These are phyloP conservation scores for Petrolisthes cinctipes DNA, from an alignment of 2,888 invertebrate genomes.

Conservation along the genomic window DNA sequence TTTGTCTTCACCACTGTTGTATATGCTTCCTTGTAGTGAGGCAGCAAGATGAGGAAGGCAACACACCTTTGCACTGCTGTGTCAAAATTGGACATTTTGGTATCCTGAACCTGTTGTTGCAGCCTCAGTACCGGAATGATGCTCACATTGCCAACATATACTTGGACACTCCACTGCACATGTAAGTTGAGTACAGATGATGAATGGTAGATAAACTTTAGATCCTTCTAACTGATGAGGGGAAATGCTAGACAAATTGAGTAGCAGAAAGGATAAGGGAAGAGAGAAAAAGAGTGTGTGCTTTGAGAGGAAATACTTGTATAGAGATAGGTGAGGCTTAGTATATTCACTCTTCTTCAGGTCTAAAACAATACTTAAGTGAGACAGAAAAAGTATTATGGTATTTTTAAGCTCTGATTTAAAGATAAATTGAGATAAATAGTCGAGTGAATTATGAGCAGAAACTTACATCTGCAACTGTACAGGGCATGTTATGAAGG, in stretches of 20 bases:
- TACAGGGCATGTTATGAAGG: conserved; percentile 69
- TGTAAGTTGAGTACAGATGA: conserved; percentile 67
- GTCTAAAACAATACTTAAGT: too few relatives aligned
- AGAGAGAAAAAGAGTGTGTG: neutral
- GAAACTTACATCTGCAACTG: neutral
- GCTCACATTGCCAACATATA: conserved; percentile 70
- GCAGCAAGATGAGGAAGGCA: conserved; percentile 71
- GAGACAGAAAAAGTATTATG: too few relatives aligned
- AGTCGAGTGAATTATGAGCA: neutral
- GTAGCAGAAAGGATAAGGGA: neutral
- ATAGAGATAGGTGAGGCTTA: too few relatives aligned
- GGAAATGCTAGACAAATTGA: neutral
- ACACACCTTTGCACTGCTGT: conserved; percentile 71
- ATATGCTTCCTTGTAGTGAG: conserved; percentile 68
- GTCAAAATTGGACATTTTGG: conserved; percentile 70
- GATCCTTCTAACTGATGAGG: too few relatives aligned
- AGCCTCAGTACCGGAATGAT: conserved; percentile 68
- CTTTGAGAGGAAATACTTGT: too few relatives aligned
- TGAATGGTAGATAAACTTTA: too few relatives aligned
- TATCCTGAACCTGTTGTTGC: conserved; percentile 70
- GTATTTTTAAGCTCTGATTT: too few relatives aligned
- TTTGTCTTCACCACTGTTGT: neutral
- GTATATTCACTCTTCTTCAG: neutral
- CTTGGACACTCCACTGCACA: conserved; percentile 71
- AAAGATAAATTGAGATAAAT: neutral